phyloP scores from a whole-genome alignment of 2,113 vertebrate species.

The Pardalotus punctatus region DNA sequence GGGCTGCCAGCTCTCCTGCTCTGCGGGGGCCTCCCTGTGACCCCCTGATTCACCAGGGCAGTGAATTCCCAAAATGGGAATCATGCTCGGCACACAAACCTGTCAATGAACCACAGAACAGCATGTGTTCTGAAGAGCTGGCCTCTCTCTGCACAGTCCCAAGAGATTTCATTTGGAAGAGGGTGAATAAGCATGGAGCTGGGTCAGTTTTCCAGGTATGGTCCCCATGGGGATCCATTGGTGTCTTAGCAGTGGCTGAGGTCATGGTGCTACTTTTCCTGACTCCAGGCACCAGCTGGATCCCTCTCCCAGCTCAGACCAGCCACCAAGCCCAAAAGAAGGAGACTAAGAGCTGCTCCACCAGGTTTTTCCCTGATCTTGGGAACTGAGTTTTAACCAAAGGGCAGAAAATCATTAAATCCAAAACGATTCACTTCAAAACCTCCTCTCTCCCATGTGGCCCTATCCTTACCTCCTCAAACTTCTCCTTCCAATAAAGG shows the following conservation, averaged over 20 bases:
- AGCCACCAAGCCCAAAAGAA: neutral
- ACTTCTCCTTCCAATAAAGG: constrained; percentile 74
- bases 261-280: neutral
- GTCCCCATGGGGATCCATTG: neutral
- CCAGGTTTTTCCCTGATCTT: neutral
- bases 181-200: neutral
- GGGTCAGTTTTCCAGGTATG: neutral
- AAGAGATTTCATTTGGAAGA: neutral
- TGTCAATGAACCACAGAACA: neutral
- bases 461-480: constrained; percentile 67
- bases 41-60: neutral
- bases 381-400: neutral
- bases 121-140: neutral
- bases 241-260: neutral
- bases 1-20: neutral
- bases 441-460: neutral
- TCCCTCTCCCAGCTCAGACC: neutral
- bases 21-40: neutral
- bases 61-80: neutral
- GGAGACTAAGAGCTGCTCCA: neutral
- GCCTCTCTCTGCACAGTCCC: rapidly evolving
- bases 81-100: neutral
- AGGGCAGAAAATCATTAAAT: neutral
- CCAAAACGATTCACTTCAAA: neutral
- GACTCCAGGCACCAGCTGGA: neutral